Conservation (phyloP, 1,140 invertebrate species). For the Pseudachorutes palmiensis region DNA sequence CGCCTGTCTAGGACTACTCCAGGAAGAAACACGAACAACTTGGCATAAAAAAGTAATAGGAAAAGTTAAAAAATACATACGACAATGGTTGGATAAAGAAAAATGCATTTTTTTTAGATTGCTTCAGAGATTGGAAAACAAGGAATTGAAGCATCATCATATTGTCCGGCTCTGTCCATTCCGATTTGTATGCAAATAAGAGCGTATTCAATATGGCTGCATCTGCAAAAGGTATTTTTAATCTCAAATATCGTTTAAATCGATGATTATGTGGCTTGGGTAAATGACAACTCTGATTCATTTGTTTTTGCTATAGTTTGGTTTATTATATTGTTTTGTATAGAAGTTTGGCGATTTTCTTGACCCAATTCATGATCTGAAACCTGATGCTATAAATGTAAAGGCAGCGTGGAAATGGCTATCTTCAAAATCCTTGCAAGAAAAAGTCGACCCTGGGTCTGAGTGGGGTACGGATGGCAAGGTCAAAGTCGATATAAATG, state of each 20-base stretch:
- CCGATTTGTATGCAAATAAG: constrained; percentile 46
- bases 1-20: constrained; percentile 56
- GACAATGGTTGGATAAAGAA: constrained; percentile 11
- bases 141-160: constrained; percentile 46
- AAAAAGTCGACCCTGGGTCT: constrained; percentile 44
- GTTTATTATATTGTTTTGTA: too few relatives aligned
- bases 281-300: constrained; percentile 32
- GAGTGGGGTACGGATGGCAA: constrained; percentile 45
- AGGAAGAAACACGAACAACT: constrained; percentile 45
- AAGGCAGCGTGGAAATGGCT: constrained; percentile 61
- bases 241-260: constrained; percentile 37
- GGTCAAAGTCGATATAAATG: constrained; percentile 49
- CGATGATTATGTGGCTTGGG: constrained; percentile 18
- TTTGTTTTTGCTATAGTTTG: too few relatives aligned
- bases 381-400: constrained; percentile 44
- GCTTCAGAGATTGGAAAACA: constrained; percentile 39
- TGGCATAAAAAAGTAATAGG: constrained; percentile 40
- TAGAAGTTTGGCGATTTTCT: constrained; percentile 28
- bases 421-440: constrained; percentile 45
- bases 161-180: constrained; percentile 46
- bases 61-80: not conserved
- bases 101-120: constrained; percentile 42
- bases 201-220: constrained; percentile 46
- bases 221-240: constrained; percentile 39
- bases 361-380: constrained; percentile 22